Conservation (phyloP, 2,888 invertebrate genomes). For the Trichacis sp. region DNA sequence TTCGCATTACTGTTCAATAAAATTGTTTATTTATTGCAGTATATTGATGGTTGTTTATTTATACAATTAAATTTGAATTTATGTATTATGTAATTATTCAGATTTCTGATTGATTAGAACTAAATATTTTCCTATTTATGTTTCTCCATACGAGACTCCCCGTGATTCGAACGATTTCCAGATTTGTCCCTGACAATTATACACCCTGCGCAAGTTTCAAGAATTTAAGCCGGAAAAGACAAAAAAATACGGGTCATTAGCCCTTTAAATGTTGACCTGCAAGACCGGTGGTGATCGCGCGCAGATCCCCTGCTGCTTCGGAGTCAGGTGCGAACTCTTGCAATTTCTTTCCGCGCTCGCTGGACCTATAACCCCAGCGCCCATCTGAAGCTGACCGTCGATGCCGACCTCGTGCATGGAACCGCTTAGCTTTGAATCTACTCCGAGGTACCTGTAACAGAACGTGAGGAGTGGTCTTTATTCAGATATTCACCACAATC, state of each 20-base stretch:
- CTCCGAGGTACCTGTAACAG: conserved; percentile 62
- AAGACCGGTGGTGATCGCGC: conserved; percentile 64
- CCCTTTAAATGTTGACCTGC: conserved; percentile 53
- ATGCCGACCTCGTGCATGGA: conserved; percentile 51
- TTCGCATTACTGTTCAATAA: no score
- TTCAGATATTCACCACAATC: conserved; percentile 11
- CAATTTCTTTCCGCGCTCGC: conserved; percentile 66
- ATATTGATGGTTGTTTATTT: no score
- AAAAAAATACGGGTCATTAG: not conserved
- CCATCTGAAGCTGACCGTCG: conserved; percentile 56
- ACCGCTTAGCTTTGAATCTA: conserved; percentile 59
- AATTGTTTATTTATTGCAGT: no score
- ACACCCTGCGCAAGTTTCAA: no score
- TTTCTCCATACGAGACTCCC: no score
- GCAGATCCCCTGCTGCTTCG: conserved; percentile 66
- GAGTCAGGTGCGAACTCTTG: conserved; percentile 64
- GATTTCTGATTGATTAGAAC: no score
- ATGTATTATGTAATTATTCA: no score
- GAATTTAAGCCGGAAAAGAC: not conserved
- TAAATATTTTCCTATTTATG: no score
- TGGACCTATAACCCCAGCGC: conserved; percentile 65
- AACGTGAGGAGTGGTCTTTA: conserved; percentile 9
- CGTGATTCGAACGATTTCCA: no score
- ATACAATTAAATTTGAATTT: no score
- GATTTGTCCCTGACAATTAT: no score